A percentile compares a stretch with the other conserved stretches of the same genome.
Evolutionary conservation across 2,888 invertebrate species (phyloP).

Genomic region (Brachylomia viminalis): DNA sequence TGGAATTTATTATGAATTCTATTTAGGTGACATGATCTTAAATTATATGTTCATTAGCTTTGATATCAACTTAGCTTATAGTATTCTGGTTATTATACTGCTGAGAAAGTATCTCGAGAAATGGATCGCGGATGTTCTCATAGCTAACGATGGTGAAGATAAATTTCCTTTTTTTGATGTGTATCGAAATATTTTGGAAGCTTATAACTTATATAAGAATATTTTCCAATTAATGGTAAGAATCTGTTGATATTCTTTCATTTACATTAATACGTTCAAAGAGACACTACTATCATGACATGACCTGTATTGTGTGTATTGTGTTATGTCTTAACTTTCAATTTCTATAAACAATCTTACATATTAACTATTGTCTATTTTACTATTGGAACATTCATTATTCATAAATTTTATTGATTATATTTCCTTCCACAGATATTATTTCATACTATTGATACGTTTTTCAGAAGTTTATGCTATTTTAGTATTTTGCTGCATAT

Average conservation of each 20-base stretch:
- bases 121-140: conserved; percentile 18
- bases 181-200: conserved; percentile 43
- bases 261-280: background rate
- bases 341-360: background rate
- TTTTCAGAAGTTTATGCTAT: conserved; percentile 51
- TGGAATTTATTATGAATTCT: background rate
- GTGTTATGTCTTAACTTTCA: background rate
- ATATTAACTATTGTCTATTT: background rate
- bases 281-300: background rate
- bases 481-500: conserved; percentile 34
- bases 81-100: conserved; percentile 37
- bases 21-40: conserved; percentile 14
- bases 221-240: conserved; percentile 50
- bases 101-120: conserved; percentile 38
- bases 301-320: no score
- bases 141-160: background rate
- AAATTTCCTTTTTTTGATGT: conserved; percentile 5
- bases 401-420: background rate
- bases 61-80: conserved; percentile 41
- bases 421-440: conserved; percentile 44
- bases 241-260: background rate
- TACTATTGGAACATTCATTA: background rate
- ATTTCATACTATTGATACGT: conserved; percentile 50
- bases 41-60: conserved; percentile 24
- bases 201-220: conserved; percentile 30